These are phyloP conservation scores for Phalera bucephala DNA, from an alignment of 2,888 invertebrate genomes.

Conservation along the genomic window DNA sequence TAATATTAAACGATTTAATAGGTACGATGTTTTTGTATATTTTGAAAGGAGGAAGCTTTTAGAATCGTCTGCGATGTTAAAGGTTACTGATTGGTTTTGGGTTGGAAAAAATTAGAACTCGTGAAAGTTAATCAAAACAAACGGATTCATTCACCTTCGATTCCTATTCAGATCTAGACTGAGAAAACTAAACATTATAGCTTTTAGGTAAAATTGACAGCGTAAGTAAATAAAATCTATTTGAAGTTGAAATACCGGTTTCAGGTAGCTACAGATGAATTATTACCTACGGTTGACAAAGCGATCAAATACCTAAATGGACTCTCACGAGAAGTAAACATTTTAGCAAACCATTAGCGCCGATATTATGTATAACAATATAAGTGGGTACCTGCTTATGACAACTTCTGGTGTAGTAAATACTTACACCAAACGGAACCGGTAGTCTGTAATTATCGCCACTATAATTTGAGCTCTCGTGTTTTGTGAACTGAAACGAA, in stretches of 20 bases:
- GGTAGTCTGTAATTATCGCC: slow-evolving; percentile 40
- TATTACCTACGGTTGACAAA: too few species aligned
- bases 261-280: too few species aligned
- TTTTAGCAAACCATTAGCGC: slow-evolving; percentile 30
- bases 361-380: slow-evolving; percentile 17
- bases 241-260: too few species aligned
- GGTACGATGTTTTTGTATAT: slow-evolving; percentile 13
- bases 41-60: slow-evolving; percentile 50
- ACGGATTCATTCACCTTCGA: slow-evolving; percentile 10
- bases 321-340: slow-evolving; percentile 14
- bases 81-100: slow-evolving; percentile 13
- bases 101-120: slow-evolving; percentile 11
- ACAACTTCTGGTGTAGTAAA: slow-evolving; percentile 37
- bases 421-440: slow-evolving; percentile 48
- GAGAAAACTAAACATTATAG: too few species aligned
- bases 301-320: neutral
- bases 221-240: too few species aligned
- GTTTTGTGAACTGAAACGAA: slow-evolving; percentile 37
- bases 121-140: slow-evolving; percentile 8
- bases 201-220: too few species aligned
- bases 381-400: slow-evolving; percentile 24
- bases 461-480: slow-evolving; percentile 39
- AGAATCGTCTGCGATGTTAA: slow-evolving; percentile 13
- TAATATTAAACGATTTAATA: slow-evolving; percentile 11
- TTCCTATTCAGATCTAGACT: neutral